Evolutionary conservation across 1,140 invertebrate genomes (phyloP).

Genomic region (Pomacea maculata): DNA sequence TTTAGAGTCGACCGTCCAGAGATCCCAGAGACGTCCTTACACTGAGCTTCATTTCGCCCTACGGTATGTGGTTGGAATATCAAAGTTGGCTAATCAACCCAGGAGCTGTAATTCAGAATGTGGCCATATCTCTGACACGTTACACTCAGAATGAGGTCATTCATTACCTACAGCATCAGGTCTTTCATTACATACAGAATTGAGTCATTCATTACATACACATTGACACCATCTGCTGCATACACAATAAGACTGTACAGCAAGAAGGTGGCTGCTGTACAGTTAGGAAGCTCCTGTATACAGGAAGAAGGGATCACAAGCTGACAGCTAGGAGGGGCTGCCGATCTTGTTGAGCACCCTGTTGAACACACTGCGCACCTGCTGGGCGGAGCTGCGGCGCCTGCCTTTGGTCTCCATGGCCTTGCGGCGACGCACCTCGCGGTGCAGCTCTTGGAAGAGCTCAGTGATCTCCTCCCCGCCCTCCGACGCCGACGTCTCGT

Average conservation of each 20-base stretch:
- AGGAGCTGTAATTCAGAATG: too few relatives aligned
- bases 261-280: constrained; percentile 22
- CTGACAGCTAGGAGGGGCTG: constrained; percentile 20
- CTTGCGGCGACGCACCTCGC: constrained; percentile 61
- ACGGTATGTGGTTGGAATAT: too few relatives aligned
- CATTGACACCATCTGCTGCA: not conserved
- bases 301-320: too few relatives aligned
- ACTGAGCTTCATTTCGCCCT: too few relatives aligned
- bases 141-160: too few relatives aligned
- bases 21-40: too few relatives aligned
- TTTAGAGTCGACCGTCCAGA: too few relatives aligned
- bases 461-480: constrained; percentile 72
- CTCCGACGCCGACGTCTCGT: constrained; percentile 85
- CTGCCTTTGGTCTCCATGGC: constrained; percentile 55
- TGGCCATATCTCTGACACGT: too few relatives aligned
- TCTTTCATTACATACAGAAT: too few relatives aligned
- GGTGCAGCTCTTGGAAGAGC: constrained; percentile 60
- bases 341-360: constrained; percentile 59
- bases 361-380: constrained; percentile 58
- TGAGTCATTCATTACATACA: too few relatives aligned
- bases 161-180: too few relatives aligned
- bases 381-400: constrained; percentile 62
- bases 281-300: not conserved
- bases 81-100: too few relatives aligned
- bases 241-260: constrained; percentile 2